Percentiles rank a stretch among this genome's conserved stretches.
Conservation (phyloP, 2,888 invertebrate genomes). For the Diarsia rubi region DNA sequence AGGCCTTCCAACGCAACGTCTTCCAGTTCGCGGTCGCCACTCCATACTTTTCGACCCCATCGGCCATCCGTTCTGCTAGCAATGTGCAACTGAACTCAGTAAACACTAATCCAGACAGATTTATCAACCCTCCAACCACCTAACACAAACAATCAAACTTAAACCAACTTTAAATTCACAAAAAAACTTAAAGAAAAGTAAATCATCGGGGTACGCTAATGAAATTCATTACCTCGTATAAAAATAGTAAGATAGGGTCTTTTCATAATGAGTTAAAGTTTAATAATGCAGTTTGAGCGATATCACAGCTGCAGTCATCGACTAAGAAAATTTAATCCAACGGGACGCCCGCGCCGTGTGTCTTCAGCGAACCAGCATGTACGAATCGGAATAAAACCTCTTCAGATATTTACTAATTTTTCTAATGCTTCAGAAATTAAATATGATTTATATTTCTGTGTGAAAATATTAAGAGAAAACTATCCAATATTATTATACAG, state of each 20-base stretch:
- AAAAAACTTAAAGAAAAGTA: slow-evolving; percentile 33
- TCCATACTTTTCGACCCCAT: too few relatives aligned
- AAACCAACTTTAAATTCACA: slow-evolving; percentile 25
- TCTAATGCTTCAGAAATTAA: background rate
- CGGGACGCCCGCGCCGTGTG: slow-evolving; percentile 67
- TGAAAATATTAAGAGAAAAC: background rate
- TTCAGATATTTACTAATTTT: background rate
- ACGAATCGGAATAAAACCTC: slow-evolving; percentile 31
- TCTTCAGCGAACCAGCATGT: slow-evolving; percentile 62
- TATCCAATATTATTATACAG: too few relatives aligned
- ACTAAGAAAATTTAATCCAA: slow-evolving; percentile 79
- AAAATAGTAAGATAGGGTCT: slow-evolving; percentile 49
- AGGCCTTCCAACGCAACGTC: too few relatives aligned
- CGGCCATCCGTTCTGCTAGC: too few relatives aligned
- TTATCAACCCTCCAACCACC: background rate
- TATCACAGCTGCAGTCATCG: slow-evolving; percentile 76
- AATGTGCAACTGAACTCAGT: background rate
- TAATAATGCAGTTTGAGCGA: slow-evolving; percentile 66
- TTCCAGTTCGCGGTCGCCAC: too few relatives aligned
- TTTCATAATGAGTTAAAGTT: slow-evolving; percentile 38
- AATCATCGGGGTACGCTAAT: slow-evolving; percentile 37
- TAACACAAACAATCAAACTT: slow-evolving; percentile 27
- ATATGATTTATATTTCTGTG: background rate
- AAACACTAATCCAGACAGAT: background rate
- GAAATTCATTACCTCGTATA: slow-evolving; percentile 53